Conservation (phyloP, 2,797 vertebrate genomes). For the Pseudomugil gertrudae region DNA sequence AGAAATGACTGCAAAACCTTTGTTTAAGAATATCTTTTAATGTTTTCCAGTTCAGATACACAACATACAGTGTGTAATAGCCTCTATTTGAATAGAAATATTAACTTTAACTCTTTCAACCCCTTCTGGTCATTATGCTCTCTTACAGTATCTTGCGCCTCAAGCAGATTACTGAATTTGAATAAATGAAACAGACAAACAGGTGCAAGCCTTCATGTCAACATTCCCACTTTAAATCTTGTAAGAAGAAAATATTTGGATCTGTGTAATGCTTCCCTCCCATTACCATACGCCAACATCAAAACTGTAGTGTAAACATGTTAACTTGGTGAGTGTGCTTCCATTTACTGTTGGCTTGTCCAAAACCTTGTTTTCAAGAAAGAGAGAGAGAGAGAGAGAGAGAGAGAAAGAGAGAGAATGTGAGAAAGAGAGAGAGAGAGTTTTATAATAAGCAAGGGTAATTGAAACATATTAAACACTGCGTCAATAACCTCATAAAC, state of each 20-base stretch:
- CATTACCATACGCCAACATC: conserved; percentile 68
- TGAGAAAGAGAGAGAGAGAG: no score
- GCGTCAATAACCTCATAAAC: conserved; percentile 53
- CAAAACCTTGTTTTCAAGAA: conserved; percentile 45
- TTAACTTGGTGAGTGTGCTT: conserved; percentile 84
- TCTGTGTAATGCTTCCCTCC: conserved; percentile 48
- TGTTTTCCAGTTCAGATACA: conserved; percentile 87
- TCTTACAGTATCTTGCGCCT: conserved; percentile 78
- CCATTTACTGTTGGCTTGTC: conserved; percentile 74
- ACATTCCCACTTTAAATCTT: conserved; percentile 66
- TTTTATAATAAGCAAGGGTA: conserved; percentile 63
- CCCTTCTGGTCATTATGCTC: conserved; percentile 74
- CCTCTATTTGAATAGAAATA: conserved; percentile 89
- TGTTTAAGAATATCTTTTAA: conserved; percentile 86
- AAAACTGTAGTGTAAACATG: conserved; percentile 81
- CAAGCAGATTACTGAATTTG: conserved; percentile 81
- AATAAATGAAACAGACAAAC: conserved; percentile 84
- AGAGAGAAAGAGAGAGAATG: conserved; percentile 27
- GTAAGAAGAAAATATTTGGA: conserved; percentile 76
- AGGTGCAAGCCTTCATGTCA: conserved; percentile 83
- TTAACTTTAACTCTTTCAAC: conserved; percentile 80
- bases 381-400: conserved; percentile 34
- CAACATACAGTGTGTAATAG: conserved; percentile 89
- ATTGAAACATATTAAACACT: conserved; percentile 68
- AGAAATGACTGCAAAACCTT: conserved; percentile 49